Conservation (phyloP, 2,888 invertebrate species). For the Cheilosia scutellata region DNA sequence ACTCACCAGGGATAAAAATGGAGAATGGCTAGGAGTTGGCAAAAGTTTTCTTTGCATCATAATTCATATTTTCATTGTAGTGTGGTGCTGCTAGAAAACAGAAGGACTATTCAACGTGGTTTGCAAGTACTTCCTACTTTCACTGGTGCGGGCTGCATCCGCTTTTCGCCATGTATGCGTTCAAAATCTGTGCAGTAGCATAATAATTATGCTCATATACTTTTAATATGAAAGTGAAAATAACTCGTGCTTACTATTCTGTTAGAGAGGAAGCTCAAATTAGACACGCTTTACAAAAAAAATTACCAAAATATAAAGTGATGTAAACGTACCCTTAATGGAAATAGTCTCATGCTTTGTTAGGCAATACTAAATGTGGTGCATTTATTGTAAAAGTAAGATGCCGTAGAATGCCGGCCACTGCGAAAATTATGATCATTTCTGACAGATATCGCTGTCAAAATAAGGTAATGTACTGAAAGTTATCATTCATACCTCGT, state of each 20-base stretch:
- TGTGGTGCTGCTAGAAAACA: conserved; percentile 1
- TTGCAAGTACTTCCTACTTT: conserved; percentile 16
- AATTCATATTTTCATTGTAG: conserved; percentile 44
- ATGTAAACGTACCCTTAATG: too few species aligned
- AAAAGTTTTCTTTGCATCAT: conserved; percentile 32
- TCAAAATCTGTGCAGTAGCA: conserved; percentile 16
- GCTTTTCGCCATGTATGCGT: conserved; percentile 20
- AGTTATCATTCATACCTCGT: too few species aligned
- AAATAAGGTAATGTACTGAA: too few species aligned
- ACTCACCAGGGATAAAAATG: conserved; percentile 12
- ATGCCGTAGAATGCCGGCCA: too few species aligned
- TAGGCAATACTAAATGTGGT: too few species aligned
- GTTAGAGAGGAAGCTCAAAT: not conserved
- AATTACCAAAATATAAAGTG: too few species aligned
- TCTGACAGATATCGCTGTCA: too few species aligned
- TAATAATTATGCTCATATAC: conserved; percentile 4
- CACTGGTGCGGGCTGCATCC: not conserved
- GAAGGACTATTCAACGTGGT: conserved; percentile 22
- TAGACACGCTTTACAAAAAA: not conserved
- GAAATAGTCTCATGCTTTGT: too few species aligned
- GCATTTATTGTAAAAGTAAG: too few species aligned
- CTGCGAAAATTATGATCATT: too few species aligned
- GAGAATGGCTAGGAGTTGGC: not conserved
- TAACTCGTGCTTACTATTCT: not conserved
- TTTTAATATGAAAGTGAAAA: not conserved